Evolutionary conservation across 2,113 vertebrate species (phyloP).

Genomic region (Dromaius novaehollandiae): DNA sequence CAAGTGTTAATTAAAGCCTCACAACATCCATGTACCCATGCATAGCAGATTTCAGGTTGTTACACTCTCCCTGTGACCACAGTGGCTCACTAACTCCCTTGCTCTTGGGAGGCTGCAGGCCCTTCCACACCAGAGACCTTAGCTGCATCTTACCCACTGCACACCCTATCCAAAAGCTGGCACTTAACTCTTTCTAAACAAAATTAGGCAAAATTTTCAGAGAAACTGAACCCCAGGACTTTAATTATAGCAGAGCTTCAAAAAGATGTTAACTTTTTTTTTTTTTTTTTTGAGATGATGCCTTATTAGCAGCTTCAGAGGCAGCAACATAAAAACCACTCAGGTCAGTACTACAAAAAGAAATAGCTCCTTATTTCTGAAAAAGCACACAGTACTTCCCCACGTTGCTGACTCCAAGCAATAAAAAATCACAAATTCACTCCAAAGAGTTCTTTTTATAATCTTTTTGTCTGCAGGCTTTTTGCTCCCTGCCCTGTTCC

Average conservation of each 20-base stretch:
- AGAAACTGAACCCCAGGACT: background rate
- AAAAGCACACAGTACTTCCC: constrained; percentile 10
- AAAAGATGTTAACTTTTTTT: background rate
- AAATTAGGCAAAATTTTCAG: background rate
- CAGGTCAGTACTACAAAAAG: background rate
- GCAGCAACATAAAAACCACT: background rate
- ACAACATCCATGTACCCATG: constrained; percentile 20
- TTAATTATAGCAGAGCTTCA: background rate
- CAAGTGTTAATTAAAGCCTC: constrained; percentile 62
- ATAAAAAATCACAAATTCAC: constrained; percentile 18
- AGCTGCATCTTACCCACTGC: background rate
- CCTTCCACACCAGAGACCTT: background rate
- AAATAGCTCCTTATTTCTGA: background rate
- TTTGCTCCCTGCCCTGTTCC: background rate
- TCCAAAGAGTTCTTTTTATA: constrained; percentile 25
- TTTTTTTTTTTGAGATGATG: background rate
- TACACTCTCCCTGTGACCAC: constrained; percentile 17
- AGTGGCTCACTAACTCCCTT: background rate
- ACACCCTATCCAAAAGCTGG: background rate
- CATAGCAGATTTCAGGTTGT: constrained; percentile 49
- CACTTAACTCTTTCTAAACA: background rate
- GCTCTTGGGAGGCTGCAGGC: background rate
- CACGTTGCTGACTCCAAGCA: constrained; percentile 14
- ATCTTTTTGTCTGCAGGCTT: constrained; percentile 26
- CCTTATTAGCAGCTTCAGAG: background rate